Percentiles rank a stretch among this genome's conserved stretches.
Evolutionary conservation across 2,888 invertebrate species (phyloP).

Genomic region (Mylabris sibirica): DNA sequence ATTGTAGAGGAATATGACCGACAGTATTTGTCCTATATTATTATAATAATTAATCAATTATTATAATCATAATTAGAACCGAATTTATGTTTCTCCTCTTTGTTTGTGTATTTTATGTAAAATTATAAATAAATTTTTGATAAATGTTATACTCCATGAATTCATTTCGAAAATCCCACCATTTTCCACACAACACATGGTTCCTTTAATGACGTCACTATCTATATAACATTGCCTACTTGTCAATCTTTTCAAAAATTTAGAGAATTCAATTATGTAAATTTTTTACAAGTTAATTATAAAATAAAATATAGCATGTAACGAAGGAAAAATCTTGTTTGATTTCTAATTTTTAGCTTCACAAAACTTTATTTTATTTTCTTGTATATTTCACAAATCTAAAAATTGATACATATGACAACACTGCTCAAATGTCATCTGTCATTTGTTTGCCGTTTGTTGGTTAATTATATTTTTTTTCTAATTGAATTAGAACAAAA

Average conservation of each 20-base stretch:
- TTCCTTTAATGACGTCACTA: constrained; percentile 16
- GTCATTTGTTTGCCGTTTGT: neutral
- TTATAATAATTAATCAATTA: constrained; percentile 22
- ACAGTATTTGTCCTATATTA: constrained; percentile 21
- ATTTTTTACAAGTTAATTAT: too few relatives aligned
- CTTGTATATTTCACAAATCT: too few relatives aligned
- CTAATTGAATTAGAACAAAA: neutral
- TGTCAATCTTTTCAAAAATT: too few relatives aligned
- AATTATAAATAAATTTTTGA: constrained; percentile 42
- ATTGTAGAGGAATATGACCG: constrained; percentile 33
- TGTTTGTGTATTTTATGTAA: constrained; percentile 37
- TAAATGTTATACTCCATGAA: neutral
- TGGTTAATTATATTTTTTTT: neutral
- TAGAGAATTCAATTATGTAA: too few relatives aligned
- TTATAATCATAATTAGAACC: neutral
- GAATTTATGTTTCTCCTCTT: constrained; percentile 34
- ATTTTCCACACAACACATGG: constrained; percentile 18
- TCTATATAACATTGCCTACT: neutral
- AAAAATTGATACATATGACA: too few relatives aligned
- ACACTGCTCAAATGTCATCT: constrained; percentile 4
- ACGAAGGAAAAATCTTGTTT: too few relatives aligned
- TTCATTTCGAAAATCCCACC: constrained; percentile 1
- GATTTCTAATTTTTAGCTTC: too few relatives aligned
- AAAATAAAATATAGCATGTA: too few relatives aligned
- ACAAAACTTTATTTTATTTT: too few relatives aligned